A percentile compares a stretch with the other conserved stretches of the same genome.
These are phyloP conservation scores for Tarsius wallacei DNA, from an alignment of 2,797 vertebrate species.

Conservation along the genomic window DNA sequence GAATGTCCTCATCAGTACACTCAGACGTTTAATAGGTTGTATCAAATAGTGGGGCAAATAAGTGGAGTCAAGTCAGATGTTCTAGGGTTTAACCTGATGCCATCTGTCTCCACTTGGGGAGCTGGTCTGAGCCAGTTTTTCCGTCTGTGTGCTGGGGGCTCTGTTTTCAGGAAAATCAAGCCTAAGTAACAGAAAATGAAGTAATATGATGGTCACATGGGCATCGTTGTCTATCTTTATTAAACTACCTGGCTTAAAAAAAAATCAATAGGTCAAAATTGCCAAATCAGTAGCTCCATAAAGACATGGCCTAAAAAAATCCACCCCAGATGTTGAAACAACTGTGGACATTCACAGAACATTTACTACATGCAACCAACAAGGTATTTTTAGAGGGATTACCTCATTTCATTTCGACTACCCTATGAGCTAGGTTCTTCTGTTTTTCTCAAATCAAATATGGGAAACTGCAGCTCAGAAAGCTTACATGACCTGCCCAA, in stretches of 20 bases:
- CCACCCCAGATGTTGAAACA: too few species aligned
- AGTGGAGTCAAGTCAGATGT: not conserved
- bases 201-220: not conserved
- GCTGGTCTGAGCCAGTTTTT: not conserved
- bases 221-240: not conserved
- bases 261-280: not conserved
- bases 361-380: not conserved
- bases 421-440: fast-evolving
- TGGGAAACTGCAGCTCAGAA: not conserved
- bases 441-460: not conserved
- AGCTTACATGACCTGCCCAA: fast-evolving
- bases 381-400: not conserved
- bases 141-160: not conserved
- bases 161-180: not conserved
- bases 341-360: not conserved
- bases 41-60: not conserved
- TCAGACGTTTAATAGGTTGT: not conserved
- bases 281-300: not conserved
- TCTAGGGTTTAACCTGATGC: not conserved
- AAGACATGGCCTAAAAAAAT: not conserved
- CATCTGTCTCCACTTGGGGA: not conserved
- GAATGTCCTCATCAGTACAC: not conserved
- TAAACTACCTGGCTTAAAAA: not conserved
- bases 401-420: not conserved
- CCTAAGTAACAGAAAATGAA: not conserved